These are phyloP conservation scores for Bucco capensis DNA, from an alignment of 2,113 vertebrate genomes.

Conservation along the genomic window DNA sequence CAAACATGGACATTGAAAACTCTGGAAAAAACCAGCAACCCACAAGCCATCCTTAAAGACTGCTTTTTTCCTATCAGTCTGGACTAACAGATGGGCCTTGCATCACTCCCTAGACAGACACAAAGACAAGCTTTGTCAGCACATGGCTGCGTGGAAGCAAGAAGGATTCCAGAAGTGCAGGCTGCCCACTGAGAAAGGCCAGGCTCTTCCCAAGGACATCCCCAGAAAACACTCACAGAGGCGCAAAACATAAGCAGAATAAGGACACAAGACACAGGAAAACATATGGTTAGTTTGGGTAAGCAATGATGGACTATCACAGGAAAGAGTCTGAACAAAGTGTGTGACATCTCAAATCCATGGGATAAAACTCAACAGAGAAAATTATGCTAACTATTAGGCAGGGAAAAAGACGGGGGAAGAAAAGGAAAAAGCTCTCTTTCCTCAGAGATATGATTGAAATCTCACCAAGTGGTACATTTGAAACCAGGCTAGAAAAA, in stretches of 20 bases:
- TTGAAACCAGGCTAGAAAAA: neutral
- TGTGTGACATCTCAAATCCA: neutral
- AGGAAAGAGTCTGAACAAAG: neutral
- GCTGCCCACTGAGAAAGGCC: neutral
- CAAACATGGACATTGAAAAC: neutral
- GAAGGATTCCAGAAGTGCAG: slow-evolving; percentile 20
- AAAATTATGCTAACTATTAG: neutral
- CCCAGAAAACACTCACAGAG: neutral
- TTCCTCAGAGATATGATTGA: neutral
- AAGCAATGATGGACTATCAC: neutral
- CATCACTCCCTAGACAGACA: neutral
- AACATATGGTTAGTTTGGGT: neutral
- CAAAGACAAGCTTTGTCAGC: slow-evolving; percentile 16
- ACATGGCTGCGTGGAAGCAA: neutral
- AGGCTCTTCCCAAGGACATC: neutral
- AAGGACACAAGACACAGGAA: neutral
- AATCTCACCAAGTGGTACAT: neutral
- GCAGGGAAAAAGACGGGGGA: too few species aligned
- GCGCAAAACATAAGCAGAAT: neutral
- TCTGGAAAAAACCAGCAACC: neutral
- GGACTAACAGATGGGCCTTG: slow-evolving; percentile 19
- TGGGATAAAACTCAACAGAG: neutral
- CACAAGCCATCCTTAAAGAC: neutral
- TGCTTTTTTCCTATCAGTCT: neutral
- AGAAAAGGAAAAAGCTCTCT: neutral